phyloP scores from a whole-genome alignment of 2,113 vertebrate genomes.

The Grallaria varia region DNA sequence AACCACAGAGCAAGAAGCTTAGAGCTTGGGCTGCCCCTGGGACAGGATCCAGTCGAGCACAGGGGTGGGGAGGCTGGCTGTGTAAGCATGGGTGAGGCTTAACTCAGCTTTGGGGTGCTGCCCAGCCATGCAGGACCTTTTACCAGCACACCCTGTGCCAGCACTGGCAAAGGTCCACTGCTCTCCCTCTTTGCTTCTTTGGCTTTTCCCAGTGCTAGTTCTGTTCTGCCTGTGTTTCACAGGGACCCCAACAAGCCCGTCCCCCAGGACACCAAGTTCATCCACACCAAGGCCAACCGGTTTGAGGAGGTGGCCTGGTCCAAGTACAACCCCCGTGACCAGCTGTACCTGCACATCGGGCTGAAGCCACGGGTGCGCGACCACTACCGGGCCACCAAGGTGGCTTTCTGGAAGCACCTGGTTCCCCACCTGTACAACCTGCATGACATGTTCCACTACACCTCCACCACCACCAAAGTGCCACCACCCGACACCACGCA shows the following conservation, averaged over 20 bases:
- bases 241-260: constrained; percentile 99
- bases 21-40: not conserved
- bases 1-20: not conserved
- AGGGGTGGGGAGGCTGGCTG: not conserved
- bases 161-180: not conserved
- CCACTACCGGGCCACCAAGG: constrained; percentile 98
- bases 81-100: not conserved
- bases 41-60: not conserved
- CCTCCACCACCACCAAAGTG: constrained; percentile 97
- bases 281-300: constrained; percentile 98
- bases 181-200: not conserved
- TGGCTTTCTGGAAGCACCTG: constrained; percentile 99
- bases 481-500: constrained; percentile 90
- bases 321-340: constrained; percentile 98
- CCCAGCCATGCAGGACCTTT: not conserved
- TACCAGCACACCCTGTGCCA: not conserved
- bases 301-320: constrained; percentile 99
- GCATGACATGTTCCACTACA: constrained; percentile 99
- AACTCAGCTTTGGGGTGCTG: not conserved
- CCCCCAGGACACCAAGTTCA: constrained; percentile 99
- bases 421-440: constrained; percentile 98
- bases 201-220: not conserved
- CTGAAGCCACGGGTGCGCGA: constrained; percentile 96
- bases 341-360: constrained; percentile 97
- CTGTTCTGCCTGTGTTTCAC: not conserved